phyloP scores from a whole-genome alignment of 2,888 invertebrate species.

The Sminthurinus aureus region DNA sequence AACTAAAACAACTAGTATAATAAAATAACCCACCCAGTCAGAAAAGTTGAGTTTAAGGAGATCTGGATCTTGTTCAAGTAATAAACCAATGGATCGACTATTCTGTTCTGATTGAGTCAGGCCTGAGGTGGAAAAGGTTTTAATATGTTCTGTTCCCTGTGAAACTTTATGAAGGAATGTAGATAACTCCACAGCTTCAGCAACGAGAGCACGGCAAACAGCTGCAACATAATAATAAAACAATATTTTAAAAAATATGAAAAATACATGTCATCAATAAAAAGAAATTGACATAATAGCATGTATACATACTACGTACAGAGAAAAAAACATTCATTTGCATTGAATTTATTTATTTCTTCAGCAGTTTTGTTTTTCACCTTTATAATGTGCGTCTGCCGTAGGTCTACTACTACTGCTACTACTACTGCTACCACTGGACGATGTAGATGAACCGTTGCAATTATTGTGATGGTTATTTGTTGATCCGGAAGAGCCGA shows the following conservation, averaged over 20 bases:
- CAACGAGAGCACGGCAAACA: slow-evolving; percentile 89
- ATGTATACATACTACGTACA: no score
- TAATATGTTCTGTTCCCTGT: slow-evolving; percentile 72
- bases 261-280: no score
- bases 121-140: slow-evolving; percentile 61
- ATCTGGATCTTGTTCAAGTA: slow-evolving; percentile 70
- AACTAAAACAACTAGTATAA: no score
- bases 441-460: slow-evolving; percentile 34
- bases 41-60: slow-evolving; percentile 84
- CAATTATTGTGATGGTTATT: slow-evolving; percentile 63
- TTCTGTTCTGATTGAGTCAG: slow-evolving; percentile 65
- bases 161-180: slow-evolving; percentile 88
- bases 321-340: no score
- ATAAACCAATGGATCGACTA: slow-evolving; percentile 61
- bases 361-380: no score
- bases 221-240: slow-evolving; percentile 64
- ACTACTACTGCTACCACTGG: slow-evolving; percentile 66
- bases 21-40: slow-evolving; percentile 78
- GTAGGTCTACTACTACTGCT: slow-evolving; percentile 42
- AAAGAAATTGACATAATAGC: no score
- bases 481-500: slow-evolving; percentile 62
- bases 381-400: slow-evolving; percentile 81
- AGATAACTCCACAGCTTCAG: slow-evolving; percentile 88
- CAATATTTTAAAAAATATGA: no score
- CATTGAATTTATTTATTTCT: no score